phyloP scores from a whole-genome alignment of 53 echinoderm and acorn worm genomes.

The Arbacia lixula region DNA sequence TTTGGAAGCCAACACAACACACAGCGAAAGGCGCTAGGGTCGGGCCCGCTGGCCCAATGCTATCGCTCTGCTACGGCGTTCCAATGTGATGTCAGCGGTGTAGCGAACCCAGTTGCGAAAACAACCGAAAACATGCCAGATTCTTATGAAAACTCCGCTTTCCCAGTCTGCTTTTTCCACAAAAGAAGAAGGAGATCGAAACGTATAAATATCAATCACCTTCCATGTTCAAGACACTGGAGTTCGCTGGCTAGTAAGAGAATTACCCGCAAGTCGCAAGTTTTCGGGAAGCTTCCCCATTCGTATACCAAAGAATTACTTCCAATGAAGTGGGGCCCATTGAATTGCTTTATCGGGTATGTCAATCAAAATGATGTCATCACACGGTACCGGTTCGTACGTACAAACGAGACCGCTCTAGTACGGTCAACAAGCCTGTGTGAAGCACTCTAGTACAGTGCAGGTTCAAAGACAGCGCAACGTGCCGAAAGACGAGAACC shows the following conservation, averaged over 20 bases:
- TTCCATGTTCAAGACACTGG: neutral
- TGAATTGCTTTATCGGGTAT: too few species aligned
- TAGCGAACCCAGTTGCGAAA: constrained; percentile 4
- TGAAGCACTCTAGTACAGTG: too few species aligned
- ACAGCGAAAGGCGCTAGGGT: neutral
- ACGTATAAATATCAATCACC: neutral
- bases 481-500: too few species aligned
- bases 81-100: constrained; percentile 28
- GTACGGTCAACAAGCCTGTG: too few species aligned
- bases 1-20: constrained; percentile 40
- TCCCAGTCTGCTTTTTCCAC: neutral
- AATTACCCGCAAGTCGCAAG: constrained; percentile 38
- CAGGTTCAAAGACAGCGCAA: too few species aligned
- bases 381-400: too few species aligned
- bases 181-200: neutral
- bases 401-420: too few species aligned
- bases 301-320: constrained; percentile 2
- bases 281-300: neutral
- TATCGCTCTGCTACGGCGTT: constrained; percentile 50
- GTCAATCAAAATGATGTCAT: constrained; percentile 51
- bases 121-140: constrained; percentile 27
- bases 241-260: neutral
- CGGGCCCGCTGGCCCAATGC: neutral
- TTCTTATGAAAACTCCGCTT: constrained; percentile 5
- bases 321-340: neutral